A percentile compares a stretch with the other conserved stretches of the same genome.
Conservation (phyloP, 1,140 invertebrate species). For the Meloidogyne chitwoodi region DNA sequence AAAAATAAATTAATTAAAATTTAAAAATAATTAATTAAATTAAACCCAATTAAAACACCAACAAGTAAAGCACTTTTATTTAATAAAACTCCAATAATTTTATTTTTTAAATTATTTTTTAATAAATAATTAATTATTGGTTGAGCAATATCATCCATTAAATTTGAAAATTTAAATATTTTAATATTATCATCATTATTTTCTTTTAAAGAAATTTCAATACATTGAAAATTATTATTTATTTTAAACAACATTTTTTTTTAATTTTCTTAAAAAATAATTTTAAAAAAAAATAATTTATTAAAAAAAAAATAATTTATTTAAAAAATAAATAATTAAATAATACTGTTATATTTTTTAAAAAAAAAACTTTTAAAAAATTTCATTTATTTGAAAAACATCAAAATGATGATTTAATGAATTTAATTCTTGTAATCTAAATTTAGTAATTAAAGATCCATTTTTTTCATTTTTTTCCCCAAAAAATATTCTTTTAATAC, state of each 20-base stretch:
- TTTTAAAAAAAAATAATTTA: not conserved
- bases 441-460: constrained; percentile 18
- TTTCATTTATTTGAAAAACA: constrained; percentile 25
- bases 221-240: not conserved
- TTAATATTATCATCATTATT: not conserved
- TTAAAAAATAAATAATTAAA: too few species aligned
- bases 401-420: constrained; percentile 34
- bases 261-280: not conserved
- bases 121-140: not conserved
- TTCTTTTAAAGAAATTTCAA: not conserved
- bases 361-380: not conserved
- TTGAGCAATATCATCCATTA: not conserved
- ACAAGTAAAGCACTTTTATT: constrained; percentile 10
- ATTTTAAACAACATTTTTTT: not conserved
- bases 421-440: constrained; percentile 26
- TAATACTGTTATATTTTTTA: too few species aligned
- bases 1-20: not conserved
- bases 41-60: constrained; percentile 6
- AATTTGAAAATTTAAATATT: not conserved
- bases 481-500: constrained; percentile 28
- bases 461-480: constrained; percentile 5
- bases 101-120: not conserved
- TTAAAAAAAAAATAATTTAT: not conserved
- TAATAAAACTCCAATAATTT: constrained; percentile 9
- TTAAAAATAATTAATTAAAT: not conserved